Evolutionary conservation across 1,140 invertebrate species (phyloP).

Genomic region (Odontomachus brunneus): DNA sequence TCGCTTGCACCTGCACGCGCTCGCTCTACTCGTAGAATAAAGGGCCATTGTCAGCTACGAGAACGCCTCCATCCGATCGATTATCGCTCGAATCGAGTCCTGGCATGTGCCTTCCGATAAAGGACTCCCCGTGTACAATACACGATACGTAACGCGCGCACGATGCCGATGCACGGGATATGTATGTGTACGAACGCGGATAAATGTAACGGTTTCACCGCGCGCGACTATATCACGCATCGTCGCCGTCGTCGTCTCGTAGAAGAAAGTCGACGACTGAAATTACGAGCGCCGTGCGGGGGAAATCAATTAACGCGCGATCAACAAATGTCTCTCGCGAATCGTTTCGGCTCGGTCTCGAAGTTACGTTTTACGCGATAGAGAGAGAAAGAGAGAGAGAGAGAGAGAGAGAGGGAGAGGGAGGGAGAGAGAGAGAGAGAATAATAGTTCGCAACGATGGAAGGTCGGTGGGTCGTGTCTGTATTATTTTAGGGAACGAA

Average conservation of each 20-base stretch:
- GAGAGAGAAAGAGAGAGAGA: background rate
- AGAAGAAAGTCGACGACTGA: too few relatives aligned
- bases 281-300: too few relatives aligned
- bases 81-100: slow-evolving; percentile 68
- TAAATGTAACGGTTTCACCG: too few relatives aligned
- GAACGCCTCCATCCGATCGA: slow-evolving; percentile 64
- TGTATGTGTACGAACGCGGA: slow-evolving; percentile 16
- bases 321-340: background rate
- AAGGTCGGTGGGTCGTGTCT: background rate
- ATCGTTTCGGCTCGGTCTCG: background rate
- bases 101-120: slow-evolving; percentile 60
- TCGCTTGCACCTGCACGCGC: slow-evolving; percentile 57
- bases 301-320: too few relatives aligned
- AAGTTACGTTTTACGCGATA: background rate
- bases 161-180: slow-evolving; percentile 6
- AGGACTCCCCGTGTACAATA: slow-evolving; percentile 59
- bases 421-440: too few relatives aligned
- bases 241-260: too few relatives aligned
- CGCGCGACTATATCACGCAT: too few relatives aligned
- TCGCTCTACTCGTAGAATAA: slow-evolving; percentile 54
- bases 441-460: background rate
- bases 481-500: background rate
- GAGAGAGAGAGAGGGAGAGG: too few relatives aligned
- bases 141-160: slow-evolving; percentile 11
- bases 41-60: slow-evolving; percentile 63